Conservation (phyloP, 1,140 invertebrate species). For the Bombus affinis region DNA sequence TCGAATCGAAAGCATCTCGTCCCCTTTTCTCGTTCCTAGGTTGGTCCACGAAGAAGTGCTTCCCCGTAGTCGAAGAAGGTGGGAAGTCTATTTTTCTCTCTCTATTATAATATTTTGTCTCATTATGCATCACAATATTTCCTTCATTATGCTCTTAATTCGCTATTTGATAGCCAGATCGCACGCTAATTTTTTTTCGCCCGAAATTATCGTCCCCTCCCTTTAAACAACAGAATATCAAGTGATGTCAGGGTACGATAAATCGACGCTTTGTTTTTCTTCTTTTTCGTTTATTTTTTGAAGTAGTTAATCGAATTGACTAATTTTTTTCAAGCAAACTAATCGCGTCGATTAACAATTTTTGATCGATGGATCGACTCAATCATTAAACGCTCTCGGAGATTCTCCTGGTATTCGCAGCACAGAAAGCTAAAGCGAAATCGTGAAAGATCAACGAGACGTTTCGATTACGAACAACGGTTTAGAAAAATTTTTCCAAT, state of each 20-base stretch:
- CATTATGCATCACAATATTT: constrained; percentile 36
- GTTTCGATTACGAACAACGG: neutral
- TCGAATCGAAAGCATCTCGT: constrained; percentile 35
- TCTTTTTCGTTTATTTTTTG: neutral
- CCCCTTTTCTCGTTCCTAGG: constrained; percentile 39
- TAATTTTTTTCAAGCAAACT: neutral
- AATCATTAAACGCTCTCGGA: neutral
- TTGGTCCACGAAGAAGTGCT: constrained; percentile 45
- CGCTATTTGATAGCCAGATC: neutral
- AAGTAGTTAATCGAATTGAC: neutral
- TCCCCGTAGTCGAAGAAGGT: constrained; percentile 21
- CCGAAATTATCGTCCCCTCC: neutral
- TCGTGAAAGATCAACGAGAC: neutral
- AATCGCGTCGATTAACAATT: constrained; percentile 11
- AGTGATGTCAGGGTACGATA: neutral
- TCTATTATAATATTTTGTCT: constrained; percentile 16
- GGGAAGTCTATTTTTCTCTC: constrained; percentile 42
- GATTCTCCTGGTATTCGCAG: neutral
- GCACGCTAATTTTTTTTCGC: neutral
- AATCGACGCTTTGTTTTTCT: neutral
- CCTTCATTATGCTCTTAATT: neutral
- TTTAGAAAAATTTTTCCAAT: neutral
- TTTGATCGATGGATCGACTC: constrained; percentile 7
- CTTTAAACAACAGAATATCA: neutral
- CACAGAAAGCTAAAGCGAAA: neutral